Base-by-base conservation (phyloP, 2,797 vertebrate species). In the Valencia hispanica region DNA sequence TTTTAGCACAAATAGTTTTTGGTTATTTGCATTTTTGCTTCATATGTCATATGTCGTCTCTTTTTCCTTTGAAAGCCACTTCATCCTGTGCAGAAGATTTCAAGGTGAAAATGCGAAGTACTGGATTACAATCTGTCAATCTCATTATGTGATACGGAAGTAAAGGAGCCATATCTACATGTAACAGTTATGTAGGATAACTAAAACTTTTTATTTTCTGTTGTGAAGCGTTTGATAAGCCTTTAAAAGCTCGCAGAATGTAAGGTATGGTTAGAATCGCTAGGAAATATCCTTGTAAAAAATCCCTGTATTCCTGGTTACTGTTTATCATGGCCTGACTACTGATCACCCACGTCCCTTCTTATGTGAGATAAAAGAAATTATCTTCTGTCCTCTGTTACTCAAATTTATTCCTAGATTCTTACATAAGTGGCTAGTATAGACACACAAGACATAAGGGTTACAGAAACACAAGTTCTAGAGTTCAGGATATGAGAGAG, bases 341-440 rank as follows among this genome's bases (percentile, higher is more conserved):
- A 85, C 77, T 77, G 75, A 81, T 63, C 39, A 61, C 48, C 30
- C 59, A 12, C 15, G 1, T 34, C 0, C 43, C 39, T 48, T 20
- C 45, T 65, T 3, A 10, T 72, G 32, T 63, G 57, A 47, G 30
- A 71, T 57, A n/a, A 68, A 55, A 63, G 32, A 75, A 65, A 80
- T 74, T 73, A 82, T 81, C 48, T 79, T 70, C 59, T 25, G 4
- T 77, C 17, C 75, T 55, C 70, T 65, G 59, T 79, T 68, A 78
- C n/a, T 63, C 11, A 48, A 63, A 20, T 39, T 81, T 63, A 75
- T 50, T 73, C 22, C 12, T 70, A 50, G 50, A 53, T 41, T 47
- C 75, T 93, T 91, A 51, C 55, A 72, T 89, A 90, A 89, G 76
- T 77, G 63, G 59, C 81, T 72, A 81, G 83, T 61, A 63, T 2